phyloP scores from a whole-genome alignment of 2,113 vertebrate genomes.

The Brienomyrus longianalis region DNA sequence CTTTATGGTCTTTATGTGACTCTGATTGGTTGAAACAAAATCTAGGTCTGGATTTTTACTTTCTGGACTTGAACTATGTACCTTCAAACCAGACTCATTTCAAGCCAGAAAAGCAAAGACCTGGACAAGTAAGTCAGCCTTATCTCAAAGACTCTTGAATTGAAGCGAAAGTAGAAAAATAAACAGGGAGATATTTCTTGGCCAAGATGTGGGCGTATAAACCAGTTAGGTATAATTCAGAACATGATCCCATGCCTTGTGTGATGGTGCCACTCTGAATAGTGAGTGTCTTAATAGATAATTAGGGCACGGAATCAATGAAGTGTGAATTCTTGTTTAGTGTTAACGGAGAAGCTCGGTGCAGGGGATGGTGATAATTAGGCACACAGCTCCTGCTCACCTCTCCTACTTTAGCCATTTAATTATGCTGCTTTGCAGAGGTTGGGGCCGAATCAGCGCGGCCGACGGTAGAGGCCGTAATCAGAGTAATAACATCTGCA shows the following conservation, averaged over 20 bases:
- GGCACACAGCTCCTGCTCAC: neutral
- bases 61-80: neutral
- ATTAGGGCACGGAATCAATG: neutral
- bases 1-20: neutral
- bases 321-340: constrained; percentile 18
- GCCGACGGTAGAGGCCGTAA: neutral
- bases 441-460: neutral
- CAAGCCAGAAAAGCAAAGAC: neutral
- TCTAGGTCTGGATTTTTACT: neutral
- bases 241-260: neutral
- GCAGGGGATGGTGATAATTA: constrained; percentile 34
- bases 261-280: neutral
- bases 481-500: neutral
- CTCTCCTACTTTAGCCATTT: constrained; percentile 21
- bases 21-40: neutral
- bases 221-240: neutral
- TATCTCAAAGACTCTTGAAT: neutral
- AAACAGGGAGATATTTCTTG: neutral
- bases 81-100: neutral
- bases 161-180: neutral
- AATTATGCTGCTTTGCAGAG: constrained; percentile 13
- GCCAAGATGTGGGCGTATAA: neutral
- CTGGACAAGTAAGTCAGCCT: neutral
- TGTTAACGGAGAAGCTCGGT: neutral
- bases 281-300: constrained; percentile 8